phyloP scores from a whole-genome alignment of 2,113 vertebrate species.

The Strix uralensis region DNA sequence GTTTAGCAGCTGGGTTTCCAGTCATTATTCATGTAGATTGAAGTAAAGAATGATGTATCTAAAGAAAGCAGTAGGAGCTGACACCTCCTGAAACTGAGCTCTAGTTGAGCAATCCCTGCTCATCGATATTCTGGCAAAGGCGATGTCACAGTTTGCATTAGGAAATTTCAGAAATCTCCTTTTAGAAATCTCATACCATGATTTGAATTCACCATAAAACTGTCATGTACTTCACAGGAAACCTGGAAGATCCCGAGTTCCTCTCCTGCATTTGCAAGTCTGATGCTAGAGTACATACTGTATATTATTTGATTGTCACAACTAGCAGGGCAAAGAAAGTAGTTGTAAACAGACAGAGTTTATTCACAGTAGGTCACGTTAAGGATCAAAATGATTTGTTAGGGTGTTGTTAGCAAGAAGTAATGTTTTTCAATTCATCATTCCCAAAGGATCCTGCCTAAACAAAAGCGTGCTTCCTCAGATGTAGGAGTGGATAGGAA shows the following conservation, averaged over 20 bases:
- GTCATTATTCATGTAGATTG: conserved; percentile 30
- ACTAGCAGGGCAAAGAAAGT: not conserved
- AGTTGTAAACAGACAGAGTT: not conserved
- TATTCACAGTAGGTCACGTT: not conserved
- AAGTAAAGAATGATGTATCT: conserved; percentile 21
- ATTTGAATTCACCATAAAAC: not conserved
- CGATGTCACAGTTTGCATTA: not conserved
- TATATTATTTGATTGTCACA: not conserved
- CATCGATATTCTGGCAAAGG: not conserved
- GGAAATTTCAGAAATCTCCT: not conserved
- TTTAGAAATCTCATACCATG: not conserved
- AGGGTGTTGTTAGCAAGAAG: not conserved
- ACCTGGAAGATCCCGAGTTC: not conserved
- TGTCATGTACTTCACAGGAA: not conserved
- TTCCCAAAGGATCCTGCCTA: not conserved
- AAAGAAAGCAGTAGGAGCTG: conserved; percentile 47
- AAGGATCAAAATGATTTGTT: not conserved
- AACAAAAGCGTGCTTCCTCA: not conserved
- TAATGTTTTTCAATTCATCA: not conserved
- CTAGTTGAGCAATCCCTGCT: not conserved
- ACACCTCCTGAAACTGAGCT: conserved; percentile 10
- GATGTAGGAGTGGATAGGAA: not conserved
- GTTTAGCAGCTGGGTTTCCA: conserved; percentile 59
- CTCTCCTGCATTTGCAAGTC: not conserved
- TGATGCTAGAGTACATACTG: not conserved